Evolutionary conservation across 2,797 vertebrate genomes (phyloP).

Genomic region (Myotis findleyi): DNA sequence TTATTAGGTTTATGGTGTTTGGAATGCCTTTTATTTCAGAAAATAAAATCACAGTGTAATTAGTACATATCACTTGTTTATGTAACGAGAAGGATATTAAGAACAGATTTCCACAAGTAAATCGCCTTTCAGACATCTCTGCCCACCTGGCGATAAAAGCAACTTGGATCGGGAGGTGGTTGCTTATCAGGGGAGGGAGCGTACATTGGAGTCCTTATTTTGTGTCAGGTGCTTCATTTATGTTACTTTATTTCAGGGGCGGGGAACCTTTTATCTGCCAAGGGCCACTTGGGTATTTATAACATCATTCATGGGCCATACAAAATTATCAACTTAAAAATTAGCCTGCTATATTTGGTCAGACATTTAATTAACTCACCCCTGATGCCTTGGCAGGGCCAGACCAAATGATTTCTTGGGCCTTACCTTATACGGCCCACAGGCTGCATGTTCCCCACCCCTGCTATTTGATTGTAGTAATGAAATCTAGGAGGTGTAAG

Average conservation of each 20-base stretch:
- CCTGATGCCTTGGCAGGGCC: too few relatives aligned
- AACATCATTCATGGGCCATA: too few relatives aligned
- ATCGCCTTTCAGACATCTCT: background rate
- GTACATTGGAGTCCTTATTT: background rate
- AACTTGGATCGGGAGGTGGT: background rate
- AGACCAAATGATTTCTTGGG: too few relatives aligned
- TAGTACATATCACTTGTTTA: slow-evolving; percentile 50
- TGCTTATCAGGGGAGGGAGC: background rate
- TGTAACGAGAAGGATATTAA: slow-evolving; percentile 43
- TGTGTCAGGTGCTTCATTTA: background rate
- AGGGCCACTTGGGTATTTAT: too few relatives aligned
- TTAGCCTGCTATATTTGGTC: too few relatives aligned
- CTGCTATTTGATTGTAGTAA: background rate
- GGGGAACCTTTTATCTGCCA: too few relatives aligned
- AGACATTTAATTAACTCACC: too few relatives aligned
- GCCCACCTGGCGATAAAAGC: background rate
- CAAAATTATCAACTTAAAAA: too few relatives aligned
- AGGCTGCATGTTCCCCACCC: too few relatives aligned
- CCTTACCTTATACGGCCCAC: too few relatives aligned
- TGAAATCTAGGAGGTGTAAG: background rate
- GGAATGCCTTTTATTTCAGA: slow-evolving; percentile 22
- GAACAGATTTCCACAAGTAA: slow-evolving; percentile 38
- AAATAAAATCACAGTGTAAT: slow-evolving; percentile 8
- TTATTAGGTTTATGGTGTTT: slow-evolving; percentile 39
- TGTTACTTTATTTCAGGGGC: background rate